A percentile compares a stretch with the other conserved stretches of the same genome.
Conservation (phyloP, 2,113 vertebrate genomes). For the Neofelis nebulosa region DNA sequence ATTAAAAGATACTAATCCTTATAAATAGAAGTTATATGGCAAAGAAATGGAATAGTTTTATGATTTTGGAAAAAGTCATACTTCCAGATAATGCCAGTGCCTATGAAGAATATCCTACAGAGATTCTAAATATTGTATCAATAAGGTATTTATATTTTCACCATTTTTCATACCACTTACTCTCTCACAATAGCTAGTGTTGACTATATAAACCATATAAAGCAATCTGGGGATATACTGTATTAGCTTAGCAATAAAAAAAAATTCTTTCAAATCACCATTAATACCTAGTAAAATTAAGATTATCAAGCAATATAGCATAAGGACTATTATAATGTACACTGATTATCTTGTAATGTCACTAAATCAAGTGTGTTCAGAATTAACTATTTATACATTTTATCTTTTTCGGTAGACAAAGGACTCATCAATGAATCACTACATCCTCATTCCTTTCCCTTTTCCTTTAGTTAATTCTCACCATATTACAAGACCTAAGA, state of each 20-base stretch:
- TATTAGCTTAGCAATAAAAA: neutral
- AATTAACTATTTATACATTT: neutral
- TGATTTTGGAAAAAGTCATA: neutral
- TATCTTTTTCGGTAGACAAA: slow-evolving; percentile 14
- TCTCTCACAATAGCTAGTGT: neutral
- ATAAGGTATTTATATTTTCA: neutral
- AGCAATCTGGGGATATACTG: neutral
- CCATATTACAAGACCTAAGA: neutral
- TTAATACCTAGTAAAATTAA: neutral
- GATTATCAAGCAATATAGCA: neutral
- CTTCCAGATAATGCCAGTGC: neutral
- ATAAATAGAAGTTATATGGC: neutral
- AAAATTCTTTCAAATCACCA: slow-evolving; percentile 5
- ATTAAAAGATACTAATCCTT: neutral
- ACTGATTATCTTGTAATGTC: neutral
- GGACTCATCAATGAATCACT: neutral
- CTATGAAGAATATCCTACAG: neutral
- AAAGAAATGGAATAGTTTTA: slow-evolving; percentile 33
- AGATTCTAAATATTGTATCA: neutral
- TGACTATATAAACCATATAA: neutral
- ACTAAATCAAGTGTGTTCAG: neutral
- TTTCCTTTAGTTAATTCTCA: slow-evolving; percentile 47
- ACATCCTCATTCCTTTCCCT: neutral
- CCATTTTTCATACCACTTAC: neutral
- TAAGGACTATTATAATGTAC: neutral